Base-by-base conservation (phyloP, 2,888 invertebrate species). In the Lysandra coridon region DNA sequence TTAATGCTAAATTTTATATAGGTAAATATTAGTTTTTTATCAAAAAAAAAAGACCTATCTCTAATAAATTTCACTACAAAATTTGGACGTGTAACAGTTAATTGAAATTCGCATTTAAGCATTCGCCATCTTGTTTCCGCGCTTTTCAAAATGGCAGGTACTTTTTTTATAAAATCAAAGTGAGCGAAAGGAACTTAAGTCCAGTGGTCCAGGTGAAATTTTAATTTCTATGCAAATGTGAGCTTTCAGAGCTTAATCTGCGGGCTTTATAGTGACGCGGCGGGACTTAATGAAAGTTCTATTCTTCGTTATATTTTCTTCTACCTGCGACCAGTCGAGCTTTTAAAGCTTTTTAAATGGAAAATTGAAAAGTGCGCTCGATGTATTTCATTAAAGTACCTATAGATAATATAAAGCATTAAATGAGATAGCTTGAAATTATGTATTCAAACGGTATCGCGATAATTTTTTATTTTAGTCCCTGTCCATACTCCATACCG, bases 181-280 rank as follows among this genome's bases (percentile, higher is more conserved):
- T 62, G 57, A 73, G 79, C 79, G 79, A 90, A 89, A 90, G 90
- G 87, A 90, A 89, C 88, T 90, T 88, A 87, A 87, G 91, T 90
- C 91, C 91, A 91, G 89, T 91, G 84, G 91, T 90, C 91, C 93
- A 94, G 94, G 93, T 94, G 37, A 91, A 91, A 92, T 93, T 93
- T 94, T 94, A 93, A 94, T 94, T 93, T 94, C 93, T 91, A 94
- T 94, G 94, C 93, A 92, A 94, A 94, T 94, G 89, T 87, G 88
- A 91, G 91, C 91, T 91, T 91, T 92, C 89, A 87, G 87, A 86
- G 85, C 85, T 91, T 92, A 93, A 93, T 92, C 92, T 91, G 90
- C 89, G 90, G 87, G 91, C 92, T 91, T 90, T 89, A 85, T 86
- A 87, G 89, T 79, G 79, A 79, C 79, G 79, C 87, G 83, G 86